A percentile compares a stretch with the other conserved stretches of the same genome.
These are phyloP conservation scores for Dendrocopos noguchii DNA, from an alignment of 2,113 vertebrate genomes.

Conservation along the genomic window DNA sequence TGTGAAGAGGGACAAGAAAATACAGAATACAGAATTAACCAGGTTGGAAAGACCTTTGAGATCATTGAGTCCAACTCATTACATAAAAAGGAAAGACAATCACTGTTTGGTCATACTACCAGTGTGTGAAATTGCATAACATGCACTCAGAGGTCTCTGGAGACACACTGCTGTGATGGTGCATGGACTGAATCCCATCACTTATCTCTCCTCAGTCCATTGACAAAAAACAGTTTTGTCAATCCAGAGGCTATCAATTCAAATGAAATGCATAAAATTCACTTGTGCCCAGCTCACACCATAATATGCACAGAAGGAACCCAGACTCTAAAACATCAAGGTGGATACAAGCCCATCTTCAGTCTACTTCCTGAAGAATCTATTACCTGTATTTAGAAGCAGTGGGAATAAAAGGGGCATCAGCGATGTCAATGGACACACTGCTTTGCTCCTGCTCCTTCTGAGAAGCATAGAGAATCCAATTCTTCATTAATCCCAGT, in stretches of 20 bases:
- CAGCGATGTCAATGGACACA: neutral
- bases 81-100: neutral
- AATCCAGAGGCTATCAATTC: neutral
- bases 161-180: neutral
- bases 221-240: neutral
- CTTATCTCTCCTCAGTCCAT: neutral
- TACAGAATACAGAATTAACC: no score
- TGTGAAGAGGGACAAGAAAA: neutral
- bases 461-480: neutral
- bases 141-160: neutral
- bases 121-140: neutral
- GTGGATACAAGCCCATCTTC: neutral
- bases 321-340: neutral
- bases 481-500: neutral
- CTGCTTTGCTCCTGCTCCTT: neutral
- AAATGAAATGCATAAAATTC: neutral
- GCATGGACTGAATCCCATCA: neutral
- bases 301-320: neutral
- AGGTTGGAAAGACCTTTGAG: no score
- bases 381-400: neutral
- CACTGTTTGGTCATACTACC: neutral
- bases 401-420: neutral
- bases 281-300: neutral
- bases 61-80: neutral
- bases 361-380: neutral